phyloP scores from a whole-genome alignment of 2,113 vertebrate genomes.

The Hippocampus abdominalis region DNA sequence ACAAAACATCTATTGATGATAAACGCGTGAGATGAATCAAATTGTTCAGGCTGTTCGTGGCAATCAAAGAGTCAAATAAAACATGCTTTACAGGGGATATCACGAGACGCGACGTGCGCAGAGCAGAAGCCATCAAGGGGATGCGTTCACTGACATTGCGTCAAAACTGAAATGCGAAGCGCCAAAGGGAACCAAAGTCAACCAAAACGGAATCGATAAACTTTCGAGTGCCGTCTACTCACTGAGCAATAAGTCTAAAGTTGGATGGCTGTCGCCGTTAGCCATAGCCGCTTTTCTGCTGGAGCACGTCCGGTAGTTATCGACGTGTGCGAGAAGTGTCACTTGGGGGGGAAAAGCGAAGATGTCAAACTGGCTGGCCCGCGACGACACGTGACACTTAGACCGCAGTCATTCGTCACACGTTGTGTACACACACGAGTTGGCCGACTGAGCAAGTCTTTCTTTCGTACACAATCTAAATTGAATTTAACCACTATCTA shows the following conservation, averaged over 20 bases:
- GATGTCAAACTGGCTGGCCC: conserved; percentile 32
- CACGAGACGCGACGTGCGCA: background rate
- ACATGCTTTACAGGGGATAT: background rate
- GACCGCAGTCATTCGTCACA: conserved; percentile 25
- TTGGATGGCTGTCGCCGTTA: conserved; percentile 34
- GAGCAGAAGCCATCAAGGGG: background rate
- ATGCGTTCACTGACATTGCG: background rate
- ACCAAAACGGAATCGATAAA: background rate
- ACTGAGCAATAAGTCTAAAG: conserved; percentile 66
- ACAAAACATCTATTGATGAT: background rate
- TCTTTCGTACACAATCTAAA: background rate
- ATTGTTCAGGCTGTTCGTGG: background rate
- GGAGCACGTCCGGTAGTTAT: background rate
- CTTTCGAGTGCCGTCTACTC: conserved; percentile 21
- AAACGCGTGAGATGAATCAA: background rate
- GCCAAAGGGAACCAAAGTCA: background rate
- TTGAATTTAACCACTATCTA: background rate
- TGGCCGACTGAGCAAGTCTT: background rate
- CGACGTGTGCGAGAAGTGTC: background rate
- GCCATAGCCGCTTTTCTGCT: conserved; percentile 48
- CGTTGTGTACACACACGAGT: conserved; percentile 20
- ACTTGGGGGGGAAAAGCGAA: background rate
- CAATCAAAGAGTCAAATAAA: background rate
- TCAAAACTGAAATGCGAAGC: background rate
- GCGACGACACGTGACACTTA: conserved; percentile 64